Evolutionary conservation across 2,797 vertebrate species (phyloP).

Genomic region (Anabas testudineus): DNA sequence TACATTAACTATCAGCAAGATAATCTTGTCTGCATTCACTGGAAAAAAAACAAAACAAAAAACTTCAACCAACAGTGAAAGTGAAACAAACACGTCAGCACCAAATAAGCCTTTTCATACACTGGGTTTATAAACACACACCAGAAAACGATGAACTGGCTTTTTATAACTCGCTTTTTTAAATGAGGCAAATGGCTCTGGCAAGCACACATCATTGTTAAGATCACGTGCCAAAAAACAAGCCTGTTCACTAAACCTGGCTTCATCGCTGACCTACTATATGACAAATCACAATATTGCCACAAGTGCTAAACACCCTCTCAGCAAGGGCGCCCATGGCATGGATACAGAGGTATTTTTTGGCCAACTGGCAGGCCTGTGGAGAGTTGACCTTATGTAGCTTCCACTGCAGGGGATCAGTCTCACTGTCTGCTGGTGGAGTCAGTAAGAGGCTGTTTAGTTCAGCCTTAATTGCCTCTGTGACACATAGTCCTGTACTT

Average conservation of each 20-base stretch:
- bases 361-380: constrained; percentile 68
- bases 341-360: constrained; percentile 55
- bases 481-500: constrained; percentile 48
- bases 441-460: constrained; percentile 56
- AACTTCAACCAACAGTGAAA: constrained; percentile 11
- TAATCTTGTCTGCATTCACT: constrained; percentile 2
- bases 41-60: too few species aligned
- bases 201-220: constrained; percentile 33
- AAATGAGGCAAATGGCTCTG: constrained; percentile 36
- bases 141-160: constrained; percentile 34
- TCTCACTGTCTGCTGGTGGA: constrained; percentile 60
- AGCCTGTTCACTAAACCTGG: constrained; percentile 44
- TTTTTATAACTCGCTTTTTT: constrained; percentile 33
- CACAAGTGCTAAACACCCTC: constrained; percentile 66
- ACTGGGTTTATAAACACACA: constrained; percentile 21
- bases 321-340: constrained; percentile 63
- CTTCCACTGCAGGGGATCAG: constrained; percentile 57
- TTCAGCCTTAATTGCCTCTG: constrained; percentile 67
- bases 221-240: constrained; percentile 49
- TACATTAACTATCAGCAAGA: constrained; percentile 22
- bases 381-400: constrained; percentile 65
- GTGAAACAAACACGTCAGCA: constrained; percentile 24
- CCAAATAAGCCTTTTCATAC: constrained; percentile 13
- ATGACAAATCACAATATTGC: constrained; percentile 71
- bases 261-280: constrained; percentile 52